Conservation (phyloP, 2,113 vertebrate genomes). For the Sprattus sprattus region DNA sequence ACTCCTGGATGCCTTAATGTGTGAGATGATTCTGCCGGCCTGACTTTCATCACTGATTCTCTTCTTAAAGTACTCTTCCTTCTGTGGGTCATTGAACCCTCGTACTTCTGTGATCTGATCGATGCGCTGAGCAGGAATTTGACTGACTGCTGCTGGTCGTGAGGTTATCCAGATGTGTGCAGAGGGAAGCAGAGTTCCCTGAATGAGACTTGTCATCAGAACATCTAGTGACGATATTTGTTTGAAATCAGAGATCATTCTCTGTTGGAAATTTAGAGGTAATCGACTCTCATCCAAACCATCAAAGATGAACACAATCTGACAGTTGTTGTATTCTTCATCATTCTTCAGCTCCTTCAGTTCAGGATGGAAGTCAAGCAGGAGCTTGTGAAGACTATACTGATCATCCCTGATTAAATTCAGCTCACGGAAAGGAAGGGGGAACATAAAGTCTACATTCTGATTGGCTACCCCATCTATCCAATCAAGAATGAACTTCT, state of each 20-base stretch:
- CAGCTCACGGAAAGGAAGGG: not conserved
- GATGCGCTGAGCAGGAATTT: not conserved
- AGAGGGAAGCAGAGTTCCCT: not conserved
- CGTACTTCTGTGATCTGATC: not conserved
- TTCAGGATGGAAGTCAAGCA: not conserved
- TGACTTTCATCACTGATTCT: too few relatives aligned
- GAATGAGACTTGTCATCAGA: not conserved
- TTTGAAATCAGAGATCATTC: not conserved
- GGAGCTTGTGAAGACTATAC: too few relatives aligned
- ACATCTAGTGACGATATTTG: not conserved
- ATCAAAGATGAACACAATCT: not conserved
- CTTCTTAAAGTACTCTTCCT: not conserved
- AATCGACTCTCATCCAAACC: not conserved
- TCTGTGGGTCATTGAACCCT: not conserved
- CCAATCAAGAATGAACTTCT: not conserved
- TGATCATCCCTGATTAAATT: not conserved
- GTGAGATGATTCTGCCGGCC: too few relatives aligned
- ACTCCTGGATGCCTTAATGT: too few relatives aligned
- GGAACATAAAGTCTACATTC: not conserved
- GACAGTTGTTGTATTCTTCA: not conserved
- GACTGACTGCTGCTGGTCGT: not conserved
- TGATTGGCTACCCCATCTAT: not conserved
- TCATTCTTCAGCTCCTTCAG: not conserved
- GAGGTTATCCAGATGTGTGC: slow-evolving; percentile 5
- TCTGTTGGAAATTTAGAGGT: not conserved